Evolutionary conservation across 2,113 vertebrate genomes (phyloP).

Genomic region (Hirundichthys speculiger): DNA sequence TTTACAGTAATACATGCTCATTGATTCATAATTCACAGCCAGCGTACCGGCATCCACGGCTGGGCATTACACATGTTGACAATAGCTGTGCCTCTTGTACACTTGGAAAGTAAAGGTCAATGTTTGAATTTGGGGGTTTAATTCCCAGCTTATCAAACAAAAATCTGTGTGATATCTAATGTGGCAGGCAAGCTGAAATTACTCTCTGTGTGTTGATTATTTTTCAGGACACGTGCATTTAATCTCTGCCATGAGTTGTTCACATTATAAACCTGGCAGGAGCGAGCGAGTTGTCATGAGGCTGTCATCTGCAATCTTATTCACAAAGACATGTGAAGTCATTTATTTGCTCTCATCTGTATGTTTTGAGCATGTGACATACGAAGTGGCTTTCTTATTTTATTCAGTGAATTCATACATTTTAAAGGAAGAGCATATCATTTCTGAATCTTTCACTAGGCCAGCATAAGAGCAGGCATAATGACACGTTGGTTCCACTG

Average conservation of each 20-base stretch:
- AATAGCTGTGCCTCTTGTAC: slow-evolving; percentile 53
- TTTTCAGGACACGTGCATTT: slow-evolving; percentile 15
- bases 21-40: slow-evolving; percentile 76
- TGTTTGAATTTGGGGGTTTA: slow-evolving; percentile 63
- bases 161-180: slow-evolving; percentile 15
- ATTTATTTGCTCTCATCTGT: background rate
- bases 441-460: no score
- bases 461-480: no score
- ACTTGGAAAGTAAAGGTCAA: slow-evolving; percentile 75
- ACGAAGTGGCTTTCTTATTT: no score
- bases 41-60: slow-evolving; percentile 45
- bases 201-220: background rate
- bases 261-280: slow-evolving; percentile 1
- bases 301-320: slow-evolving; percentile 16
- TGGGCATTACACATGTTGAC: slow-evolving; percentile 73
- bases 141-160: slow-evolving; percentile 43
- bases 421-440: no score
- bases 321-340: background rate
- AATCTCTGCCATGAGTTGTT: slow-evolving; percentile 20
- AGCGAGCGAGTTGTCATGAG: background rate
- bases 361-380: background rate
- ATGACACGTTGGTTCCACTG: no score
- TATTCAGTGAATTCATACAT: no score
- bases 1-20: slow-evolving; percentile 68
- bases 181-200: slow-evolving; percentile 20